phyloP scores from a whole-genome alignment of 2,113 vertebrate genomes.

The Corythaixoides concolor region DNA sequence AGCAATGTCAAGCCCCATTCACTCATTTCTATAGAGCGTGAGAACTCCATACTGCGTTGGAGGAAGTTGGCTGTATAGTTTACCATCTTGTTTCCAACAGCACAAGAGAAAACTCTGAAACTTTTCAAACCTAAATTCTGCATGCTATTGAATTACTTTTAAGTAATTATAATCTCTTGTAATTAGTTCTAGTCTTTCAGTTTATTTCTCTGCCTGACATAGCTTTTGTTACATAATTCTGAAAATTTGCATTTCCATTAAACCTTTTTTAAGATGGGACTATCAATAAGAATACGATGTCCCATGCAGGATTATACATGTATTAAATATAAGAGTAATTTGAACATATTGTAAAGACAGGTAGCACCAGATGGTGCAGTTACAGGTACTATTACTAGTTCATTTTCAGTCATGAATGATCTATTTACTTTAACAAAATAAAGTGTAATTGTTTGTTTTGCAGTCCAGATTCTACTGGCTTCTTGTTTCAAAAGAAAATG shows the following conservation, averaged over 20 bases:
- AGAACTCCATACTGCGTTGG: not conserved
- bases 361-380: not conserved
- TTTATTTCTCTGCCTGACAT: not conserved
- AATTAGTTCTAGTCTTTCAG: not conserved
- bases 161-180: not conserved
- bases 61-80: accelerated
- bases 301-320: not conserved
- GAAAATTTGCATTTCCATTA: not conserved
- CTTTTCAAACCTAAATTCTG: not conserved
- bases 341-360: not conserved
- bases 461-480: not conserved
- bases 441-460: not conserved
- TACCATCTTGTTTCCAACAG: not conserved
- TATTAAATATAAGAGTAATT: not conserved
- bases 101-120: not conserved
- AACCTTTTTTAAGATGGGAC: not conserved
- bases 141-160: not conserved
- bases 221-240: not conserved
- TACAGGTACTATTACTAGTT: not conserved
- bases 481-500: not conserved
- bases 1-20: not conserved
- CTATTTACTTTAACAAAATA: not conserved
- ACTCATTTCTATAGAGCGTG: not conserved
- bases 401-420: not conserved
- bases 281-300: not conserved